Conservation (phyloP, 2,113 vertebrate genomes). For the Bufo bufo region DNA sequence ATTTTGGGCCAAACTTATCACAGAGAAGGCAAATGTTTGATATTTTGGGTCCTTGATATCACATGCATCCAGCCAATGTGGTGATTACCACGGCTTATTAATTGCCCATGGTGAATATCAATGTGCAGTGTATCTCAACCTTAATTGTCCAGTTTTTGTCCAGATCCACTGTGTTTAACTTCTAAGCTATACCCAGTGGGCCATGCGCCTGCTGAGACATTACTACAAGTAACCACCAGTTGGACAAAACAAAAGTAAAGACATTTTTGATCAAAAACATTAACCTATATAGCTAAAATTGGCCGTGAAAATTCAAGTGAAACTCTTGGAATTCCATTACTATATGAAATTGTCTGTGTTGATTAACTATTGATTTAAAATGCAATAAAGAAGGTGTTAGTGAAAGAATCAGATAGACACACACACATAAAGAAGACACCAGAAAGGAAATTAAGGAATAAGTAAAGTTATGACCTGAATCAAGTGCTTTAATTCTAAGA, state of each 20-base stretch:
- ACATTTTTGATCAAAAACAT: background rate
- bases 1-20: background rate
- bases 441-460: conserved; percentile 48
- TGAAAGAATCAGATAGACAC: conserved; percentile 28
- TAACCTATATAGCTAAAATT: background rate
- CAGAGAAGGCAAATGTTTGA: background rate
- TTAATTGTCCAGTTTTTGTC: background rate
- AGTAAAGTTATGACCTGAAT: conserved; percentile 61
- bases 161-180: background rate
- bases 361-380: background rate
- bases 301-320: background rate
- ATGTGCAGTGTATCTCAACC: background rate
- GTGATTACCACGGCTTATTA: background rate
- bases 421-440: conserved; percentile 45
- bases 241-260: background rate
- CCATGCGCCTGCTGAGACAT: background rate
- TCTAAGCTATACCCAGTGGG: background rate
- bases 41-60: background rate
- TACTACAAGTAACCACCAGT: background rate
- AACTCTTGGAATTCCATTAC: background rate
- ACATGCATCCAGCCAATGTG: background rate
- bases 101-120: background rate
- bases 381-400: background rate
- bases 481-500: conserved; percentile 64
- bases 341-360: background rate